Evolutionary conservation across 2,113 vertebrate genomes (phyloP).

Genomic region (Lycaon pictus): DNA sequence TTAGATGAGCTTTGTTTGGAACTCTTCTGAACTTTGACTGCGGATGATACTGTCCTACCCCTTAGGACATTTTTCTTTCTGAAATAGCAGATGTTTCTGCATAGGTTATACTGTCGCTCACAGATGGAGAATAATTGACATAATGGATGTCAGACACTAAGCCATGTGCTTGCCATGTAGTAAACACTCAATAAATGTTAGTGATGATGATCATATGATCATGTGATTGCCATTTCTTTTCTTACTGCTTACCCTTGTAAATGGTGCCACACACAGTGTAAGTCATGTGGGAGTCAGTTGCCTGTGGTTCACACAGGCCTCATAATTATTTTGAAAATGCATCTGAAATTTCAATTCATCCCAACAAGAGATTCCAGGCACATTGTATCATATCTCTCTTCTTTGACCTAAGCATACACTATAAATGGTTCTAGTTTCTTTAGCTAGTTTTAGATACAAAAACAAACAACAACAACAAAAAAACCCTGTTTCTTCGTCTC

Average conservation of each 20-base stretch:
- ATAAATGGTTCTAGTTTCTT: slow-evolving; percentile 10
- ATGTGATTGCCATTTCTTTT: background rate
- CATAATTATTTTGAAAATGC: background rate
- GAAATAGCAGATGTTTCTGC: slow-evolving; percentile 36
- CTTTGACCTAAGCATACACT: background rate
- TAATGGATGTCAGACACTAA: background rate
- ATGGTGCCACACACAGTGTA: background rate
- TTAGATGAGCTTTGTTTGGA: slow-evolving; percentile 2
- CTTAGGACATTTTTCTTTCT: slow-evolving; percentile 34
- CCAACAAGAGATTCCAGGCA: background rate
- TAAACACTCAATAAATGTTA: background rate
- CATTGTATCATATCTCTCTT: background rate
- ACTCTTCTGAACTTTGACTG: background rate
- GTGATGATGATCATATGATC: background rate
- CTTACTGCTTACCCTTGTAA: background rate
- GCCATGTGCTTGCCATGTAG: background rate
- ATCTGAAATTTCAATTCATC: slow-evolving; percentile 26
- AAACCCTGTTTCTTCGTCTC: slow-evolving; percentile 12
- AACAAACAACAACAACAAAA: no score
- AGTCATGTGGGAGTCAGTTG: background rate
- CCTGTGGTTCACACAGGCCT: background rate
- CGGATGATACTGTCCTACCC: background rate
- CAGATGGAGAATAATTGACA: background rate
- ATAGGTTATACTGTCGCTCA: background rate
- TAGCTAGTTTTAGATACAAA: slow-evolving; percentile 34